A percentile compares a stretch with the other conserved stretches of the same genome.
Conservation (phyloP, 1,140 invertebrate species). For the Eriocheir sinensis region DNA sequence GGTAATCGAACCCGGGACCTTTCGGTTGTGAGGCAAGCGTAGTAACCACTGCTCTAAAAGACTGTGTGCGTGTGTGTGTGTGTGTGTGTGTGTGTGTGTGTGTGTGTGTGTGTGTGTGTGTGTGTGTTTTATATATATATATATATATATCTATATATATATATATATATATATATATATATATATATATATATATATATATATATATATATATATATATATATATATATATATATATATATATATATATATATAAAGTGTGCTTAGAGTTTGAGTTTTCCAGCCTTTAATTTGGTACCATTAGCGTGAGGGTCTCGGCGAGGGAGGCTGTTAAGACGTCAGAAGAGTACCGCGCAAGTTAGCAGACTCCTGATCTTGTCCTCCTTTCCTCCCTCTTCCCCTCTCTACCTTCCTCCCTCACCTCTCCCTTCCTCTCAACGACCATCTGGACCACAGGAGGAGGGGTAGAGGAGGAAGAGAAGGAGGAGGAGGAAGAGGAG, state of each 20-base stretch:
- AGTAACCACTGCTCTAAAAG: too few species aligned
- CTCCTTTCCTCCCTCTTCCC: neutral
- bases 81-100: neutral
- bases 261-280: neutral
- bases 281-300: neutral
- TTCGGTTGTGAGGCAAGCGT: too few species aligned
- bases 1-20: too few species aligned
- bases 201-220: slow-evolving; percentile 35
- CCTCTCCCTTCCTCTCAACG: neutral
- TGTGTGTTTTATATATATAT: too few species aligned
- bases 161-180: slow-evolving; percentile 32
- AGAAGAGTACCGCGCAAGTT: neutral
- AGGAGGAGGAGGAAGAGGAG: slow-evolving; percentile 3
- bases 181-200: slow-evolving; percentile 27
- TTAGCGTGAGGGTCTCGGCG: neutral
- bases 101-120: neutral
- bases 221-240: neutral
- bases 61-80: too few species aligned
- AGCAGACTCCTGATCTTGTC: neutral
- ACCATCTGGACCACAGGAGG: neutral
- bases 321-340: neutral
- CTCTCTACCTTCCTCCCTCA: slow-evolving; percentile 29
- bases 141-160: slow-evolving; percentile 23
- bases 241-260: neutral
- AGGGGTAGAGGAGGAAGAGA: neutral